Conservation (phyloP, 1,140 invertebrate species). For the Pygmarrhopalites habei region DNA sequence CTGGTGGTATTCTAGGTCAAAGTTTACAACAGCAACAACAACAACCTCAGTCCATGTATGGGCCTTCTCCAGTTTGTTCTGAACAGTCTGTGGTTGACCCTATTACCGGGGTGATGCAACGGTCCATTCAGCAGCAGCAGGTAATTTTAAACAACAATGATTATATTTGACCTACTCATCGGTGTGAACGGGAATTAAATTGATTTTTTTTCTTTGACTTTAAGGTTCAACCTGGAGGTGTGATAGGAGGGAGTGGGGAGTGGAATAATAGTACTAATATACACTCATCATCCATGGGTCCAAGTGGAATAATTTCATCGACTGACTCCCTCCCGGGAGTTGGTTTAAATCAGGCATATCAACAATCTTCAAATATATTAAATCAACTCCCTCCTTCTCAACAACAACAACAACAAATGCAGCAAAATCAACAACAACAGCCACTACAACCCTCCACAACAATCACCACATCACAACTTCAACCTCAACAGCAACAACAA, state of each 20-base stretch:
- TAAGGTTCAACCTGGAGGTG: neutral
- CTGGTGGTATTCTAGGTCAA: constrained; percentile 23
- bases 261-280: constrained; percentile 25
- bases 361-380: neutral
- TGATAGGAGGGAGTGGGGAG: too few relatives aligned
- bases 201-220: neutral
- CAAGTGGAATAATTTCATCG: constrained; percentile 22
- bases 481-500: constrained; percentile 32
- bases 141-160: too few relatives aligned
- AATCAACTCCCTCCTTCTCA: neutral
- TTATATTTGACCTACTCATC: too few relatives aligned
- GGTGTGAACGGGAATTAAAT: too few relatives aligned
- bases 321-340: constrained; percentile 13
- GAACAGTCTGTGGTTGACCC: neutral
- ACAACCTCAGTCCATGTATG: constrained; percentile 13
- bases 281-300: constrained; percentile 23
- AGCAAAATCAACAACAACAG: constrained; percentile 21
- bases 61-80: neutral
- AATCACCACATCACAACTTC: constrained; percentile 14
- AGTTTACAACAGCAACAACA: too few relatives aligned
- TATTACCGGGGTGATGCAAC: neutral
- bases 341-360: constrained; percentile 8
- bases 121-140: neutral
- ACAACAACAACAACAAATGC: constrained; percentile 16
- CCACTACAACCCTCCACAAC: constrained; percentile 17